Evolutionary conservation across 2,113 vertebrate species (phyloP).

Genomic region (Tupaia tana): DNA sequence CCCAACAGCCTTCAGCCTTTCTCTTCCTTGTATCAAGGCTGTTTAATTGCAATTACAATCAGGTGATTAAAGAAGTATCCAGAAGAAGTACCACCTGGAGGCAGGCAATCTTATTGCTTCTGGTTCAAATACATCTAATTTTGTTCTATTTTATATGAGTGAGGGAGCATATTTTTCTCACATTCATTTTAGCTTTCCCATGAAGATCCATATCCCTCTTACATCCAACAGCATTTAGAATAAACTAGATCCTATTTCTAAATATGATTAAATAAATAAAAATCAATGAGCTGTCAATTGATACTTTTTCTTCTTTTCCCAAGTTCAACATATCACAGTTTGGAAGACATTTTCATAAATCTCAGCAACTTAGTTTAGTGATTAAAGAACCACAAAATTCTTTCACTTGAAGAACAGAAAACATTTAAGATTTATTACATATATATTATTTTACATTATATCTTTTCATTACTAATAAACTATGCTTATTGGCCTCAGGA

Average conservation of each 20-base stretch:
- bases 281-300: not conserved
- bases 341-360: not conserved
- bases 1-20: not conserved
- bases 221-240: conserved; percentile 10
- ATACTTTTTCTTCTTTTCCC: not conserved
- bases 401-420: not conserved
- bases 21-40: not conserved
- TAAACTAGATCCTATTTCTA: not conserved
- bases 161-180: not conserved
- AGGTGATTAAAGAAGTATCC: not conserved
- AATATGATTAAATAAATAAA: conserved; percentile 13
- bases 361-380: not conserved
- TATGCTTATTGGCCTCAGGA: not conserved
- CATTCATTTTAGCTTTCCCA: conserved; percentile 12
- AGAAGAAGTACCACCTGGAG: not conserved
- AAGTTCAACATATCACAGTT: not conserved
- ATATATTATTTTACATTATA: not conserved
- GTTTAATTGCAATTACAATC: conserved; percentile 13
- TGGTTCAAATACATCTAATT: not conserved
- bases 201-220: not conserved
- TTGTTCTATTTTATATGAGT: not conserved
- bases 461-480: not conserved
- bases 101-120: not conserved
- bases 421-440: not conserved
- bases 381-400: not conserved